Base-by-base conservation (phyloP, 2,888 invertebrate genomes). In the Apodemia mormo region DNA sequence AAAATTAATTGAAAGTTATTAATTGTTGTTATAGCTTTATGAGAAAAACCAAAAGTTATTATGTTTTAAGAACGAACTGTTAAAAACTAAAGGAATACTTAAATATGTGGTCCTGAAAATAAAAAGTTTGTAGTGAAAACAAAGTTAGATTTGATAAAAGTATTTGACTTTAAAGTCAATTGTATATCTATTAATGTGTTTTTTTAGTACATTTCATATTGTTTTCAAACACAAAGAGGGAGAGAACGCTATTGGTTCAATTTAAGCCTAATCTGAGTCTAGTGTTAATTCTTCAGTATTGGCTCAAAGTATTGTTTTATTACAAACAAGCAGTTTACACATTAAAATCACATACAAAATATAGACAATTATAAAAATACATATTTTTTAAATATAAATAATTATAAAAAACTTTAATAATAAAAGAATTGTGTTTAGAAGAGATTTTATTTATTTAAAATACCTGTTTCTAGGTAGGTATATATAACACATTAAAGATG, bases 11-110 rank as follows among this genome's bases (percentile, higher is more conserved):
- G 77, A 85, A 85, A 85, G 82, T 85, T 86, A 88, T 85, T 80
- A 76, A 90, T 87, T 91, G 88, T 92, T 92, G 90, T 91, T 92
- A 89, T 87, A 92, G 91, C 90, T 92, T 90, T 92, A 90, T 88
- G 87, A 61, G 30, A 30, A 86, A 84, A 85, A 91, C 91, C 92
- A 90, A 92, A 92, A 88, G 89, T 92, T 92, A 89, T 89, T 90
- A 90, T 88, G 89, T 91, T 91, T 88, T 88, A 89, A 90, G 87
- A 82, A 79, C 80, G 75, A 78, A 76, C 71, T 69, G 64, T 68
- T 73, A 73, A 74, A 70, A 66, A 68, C 65, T 68, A 69, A 54
- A 30, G 65, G 14, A 61, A 30, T 30, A 61, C 61, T 33, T 61
- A 33, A 61, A 6, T 33, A 61, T 61, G 61, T 61, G 61, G 61